These are phyloP conservation scores for Drosophila birchii DNA, from an alignment of 2,888 invertebrate species.

Conservation along the genomic window DNA sequence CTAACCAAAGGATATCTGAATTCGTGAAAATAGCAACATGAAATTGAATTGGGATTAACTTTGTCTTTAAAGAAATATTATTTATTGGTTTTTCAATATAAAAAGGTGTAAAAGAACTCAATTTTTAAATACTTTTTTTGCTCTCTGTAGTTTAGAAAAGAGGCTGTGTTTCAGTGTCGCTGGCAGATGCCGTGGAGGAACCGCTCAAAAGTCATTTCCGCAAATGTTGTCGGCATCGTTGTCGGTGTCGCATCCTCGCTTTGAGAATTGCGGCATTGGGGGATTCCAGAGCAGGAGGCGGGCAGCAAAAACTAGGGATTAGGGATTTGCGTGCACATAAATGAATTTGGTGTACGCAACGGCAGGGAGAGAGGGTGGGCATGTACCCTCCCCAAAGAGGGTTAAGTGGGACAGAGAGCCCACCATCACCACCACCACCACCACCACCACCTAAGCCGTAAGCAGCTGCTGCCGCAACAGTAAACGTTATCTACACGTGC, in stretches of 20 bases:
- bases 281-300: conserved; percentile 22
- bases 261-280: conserved; percentile 22
- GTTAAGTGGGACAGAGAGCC: conserved; percentile 1
- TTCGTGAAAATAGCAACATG: not conserved
- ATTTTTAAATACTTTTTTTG: not conserved
- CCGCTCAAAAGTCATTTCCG: conserved; percentile 81
- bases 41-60: not conserved
- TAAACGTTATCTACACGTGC: conserved; percentile 67
- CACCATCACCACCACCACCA: no score
- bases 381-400: conserved; percentile 1
- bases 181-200: conserved; percentile 64
- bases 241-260: conserved; percentile 47
- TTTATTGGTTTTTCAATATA: not conserved
- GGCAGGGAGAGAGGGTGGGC: not conserved
- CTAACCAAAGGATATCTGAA: not conserved
- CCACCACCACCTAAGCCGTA: conserved; percentile 36
- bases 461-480: conserved; percentile 52
- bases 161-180: conserved; percentile 24
- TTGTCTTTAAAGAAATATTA: not conserved
- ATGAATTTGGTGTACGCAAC: conserved; percentile 78
- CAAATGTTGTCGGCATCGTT: conserved; percentile 72
- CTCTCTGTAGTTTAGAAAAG: not conserved
- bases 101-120: rapidly evolving
- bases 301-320: conserved; percentile 78
- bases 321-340: conserved; percentile 80